These are phyloP conservation scores for Eptatretus atami DNA, from an alignment of 2,797 vertebrate species.

Conservation along the genomic window DNA sequence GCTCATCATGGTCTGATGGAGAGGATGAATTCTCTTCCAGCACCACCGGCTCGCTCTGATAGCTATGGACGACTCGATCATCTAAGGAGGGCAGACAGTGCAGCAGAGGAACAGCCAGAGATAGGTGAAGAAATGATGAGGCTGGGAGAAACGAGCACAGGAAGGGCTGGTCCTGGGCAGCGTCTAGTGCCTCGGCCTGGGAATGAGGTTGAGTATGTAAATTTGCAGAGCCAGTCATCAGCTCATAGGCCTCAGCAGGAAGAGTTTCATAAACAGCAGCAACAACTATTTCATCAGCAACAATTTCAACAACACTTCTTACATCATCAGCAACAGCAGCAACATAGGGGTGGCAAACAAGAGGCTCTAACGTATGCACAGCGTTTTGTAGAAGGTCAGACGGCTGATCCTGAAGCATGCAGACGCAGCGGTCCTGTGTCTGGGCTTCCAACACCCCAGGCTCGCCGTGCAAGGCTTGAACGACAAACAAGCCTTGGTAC, in stretches of 20 bases:
- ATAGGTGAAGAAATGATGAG: neutral
- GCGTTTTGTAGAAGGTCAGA: no score
- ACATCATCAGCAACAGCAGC: neutral
- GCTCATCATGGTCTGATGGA: neutral
- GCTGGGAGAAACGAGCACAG: neutral
- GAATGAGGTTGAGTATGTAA: slow-evolving; percentile 4
- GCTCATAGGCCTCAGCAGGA: neutral
- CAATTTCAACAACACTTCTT: neutral
- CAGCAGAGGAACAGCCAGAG: neutral
- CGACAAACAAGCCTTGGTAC: slow-evolving; percentile 1
- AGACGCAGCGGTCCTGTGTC: no score
- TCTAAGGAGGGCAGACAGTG: neutral
- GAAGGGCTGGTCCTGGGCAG: neutral
- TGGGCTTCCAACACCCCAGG: no score
- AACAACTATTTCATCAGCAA: neutral
- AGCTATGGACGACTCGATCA: neutral
- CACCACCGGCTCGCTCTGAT: neutral
- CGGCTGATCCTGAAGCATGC: no score
- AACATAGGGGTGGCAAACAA: no score
- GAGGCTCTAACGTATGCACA: no score
- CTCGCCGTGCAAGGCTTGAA: neutral
- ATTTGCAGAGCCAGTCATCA: slow-evolving; percentile 1
- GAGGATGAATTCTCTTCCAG: neutral
- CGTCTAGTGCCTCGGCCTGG: neutral
- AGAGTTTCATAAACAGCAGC: neutral